A percentile compares a stretch with the other conserved stretches of the same genome.
phyloP scores from a whole-genome alignment of 2,888 invertebrate genomes.

The Scaptomyza parva region DNA sequence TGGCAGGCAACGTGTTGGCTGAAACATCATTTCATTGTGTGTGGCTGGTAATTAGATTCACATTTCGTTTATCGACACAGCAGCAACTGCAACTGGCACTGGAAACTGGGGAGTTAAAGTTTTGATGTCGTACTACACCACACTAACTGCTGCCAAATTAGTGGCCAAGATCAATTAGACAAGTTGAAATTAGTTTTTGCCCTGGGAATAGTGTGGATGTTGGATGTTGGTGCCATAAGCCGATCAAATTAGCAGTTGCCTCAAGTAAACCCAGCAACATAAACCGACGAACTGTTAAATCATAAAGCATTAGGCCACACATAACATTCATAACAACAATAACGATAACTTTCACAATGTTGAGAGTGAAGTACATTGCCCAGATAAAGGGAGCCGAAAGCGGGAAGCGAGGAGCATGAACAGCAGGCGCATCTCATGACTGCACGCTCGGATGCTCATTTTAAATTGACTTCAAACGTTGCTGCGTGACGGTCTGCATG shows the following conservation, averaged over 20 bases:
- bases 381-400: neutral
- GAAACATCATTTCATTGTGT: slow-evolving; percentile 60
- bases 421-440: slow-evolving; percentile 71
- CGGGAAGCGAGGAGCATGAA: slow-evolving; percentile 7
- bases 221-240: slow-evolving; percentile 55
- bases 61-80: slow-evolving; percentile 34
- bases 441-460: slow-evolving; percentile 80
- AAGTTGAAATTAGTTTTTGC: slow-evolving; percentile 51
- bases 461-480: slow-evolving; percentile 81
- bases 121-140: slow-evolving; percentile 23
- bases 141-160: slow-evolving; percentile 60
- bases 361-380: neutral
- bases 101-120: slow-evolving; percentile 46
- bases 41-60: slow-evolving; percentile 73
- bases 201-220: slow-evolving; percentile 12
- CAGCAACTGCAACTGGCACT: slow-evolving; percentile 13
- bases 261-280: slow-evolving; percentile 58
- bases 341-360: slow-evolving; percentile 55
- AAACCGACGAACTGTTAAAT: slow-evolving; percentile 67
- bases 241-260: slow-evolving; percentile 78
- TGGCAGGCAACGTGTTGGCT: slow-evolving; percentile 11
- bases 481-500: slow-evolving; percentile 79
- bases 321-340: slow-evolving; percentile 67
- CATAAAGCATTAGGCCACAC: slow-evolving; percentile 43
- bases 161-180: slow-evolving; percentile 63